Evolutionary conservation across 2,113 vertebrate species (phyloP).

Genomic region (Elaphurus davidianus): DNA sequence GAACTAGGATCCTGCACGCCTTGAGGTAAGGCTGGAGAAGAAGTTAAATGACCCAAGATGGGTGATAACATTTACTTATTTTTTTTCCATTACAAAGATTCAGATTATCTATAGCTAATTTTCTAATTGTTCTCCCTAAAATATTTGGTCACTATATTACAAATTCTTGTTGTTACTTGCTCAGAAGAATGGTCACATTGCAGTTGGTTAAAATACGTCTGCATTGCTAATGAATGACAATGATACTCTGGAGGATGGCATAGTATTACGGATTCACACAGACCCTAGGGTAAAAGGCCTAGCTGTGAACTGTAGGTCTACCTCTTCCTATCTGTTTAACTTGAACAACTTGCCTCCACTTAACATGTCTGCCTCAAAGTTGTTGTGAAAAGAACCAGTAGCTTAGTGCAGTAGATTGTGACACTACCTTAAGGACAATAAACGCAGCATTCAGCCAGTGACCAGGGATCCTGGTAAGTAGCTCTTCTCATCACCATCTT

Average conservation of each 20-base stretch:
- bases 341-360: neutral
- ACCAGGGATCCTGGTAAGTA: neutral
- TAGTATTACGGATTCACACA: neutral
- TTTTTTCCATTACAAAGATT: neutral
- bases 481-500: neutral
- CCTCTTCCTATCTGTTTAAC: neutral
- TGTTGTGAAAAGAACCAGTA: neutral
- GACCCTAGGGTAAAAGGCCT: neutral
- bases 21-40: neutral
- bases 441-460: neutral
- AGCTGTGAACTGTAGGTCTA: neutral
- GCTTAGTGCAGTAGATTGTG: neutral
- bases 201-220: neutral
- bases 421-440: neutral
- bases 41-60: neutral
- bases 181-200: neutral
- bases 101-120: neutral
- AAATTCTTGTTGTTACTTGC: neutral
- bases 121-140: neutral
- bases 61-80: neutral
- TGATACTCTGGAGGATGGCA: neutral
- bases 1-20: neutral
- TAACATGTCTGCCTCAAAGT: neutral
- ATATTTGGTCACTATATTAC: neutral
- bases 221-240: neutral